A percentile compares a stretch with the other conserved stretches of the same genome.
phyloP scores from a whole-genome alignment of 2,888 invertebrate genomes.

The Diarsia rubi region DNA sequence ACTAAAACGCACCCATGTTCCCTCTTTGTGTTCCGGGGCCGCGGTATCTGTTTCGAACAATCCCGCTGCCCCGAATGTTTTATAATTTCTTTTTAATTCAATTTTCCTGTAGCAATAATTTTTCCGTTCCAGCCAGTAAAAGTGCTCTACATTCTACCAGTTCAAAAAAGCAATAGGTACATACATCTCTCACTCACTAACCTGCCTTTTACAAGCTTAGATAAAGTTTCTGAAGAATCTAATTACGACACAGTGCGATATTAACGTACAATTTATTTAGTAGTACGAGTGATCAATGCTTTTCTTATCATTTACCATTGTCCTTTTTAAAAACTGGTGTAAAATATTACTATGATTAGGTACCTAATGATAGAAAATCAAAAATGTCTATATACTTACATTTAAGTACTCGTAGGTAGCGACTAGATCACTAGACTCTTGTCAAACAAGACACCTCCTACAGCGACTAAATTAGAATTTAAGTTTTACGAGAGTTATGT shows the following conservation, averaged over 20 bases:
- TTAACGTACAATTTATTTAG: not conserved
- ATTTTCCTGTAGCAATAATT: not conserved
- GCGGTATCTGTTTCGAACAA: too few species aligned
- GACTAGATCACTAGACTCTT: not conserved
- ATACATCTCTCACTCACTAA: not conserved
- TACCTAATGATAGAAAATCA: slow-evolving; percentile 1
- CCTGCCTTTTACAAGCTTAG: not conserved
- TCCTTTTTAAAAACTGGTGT: not conserved
- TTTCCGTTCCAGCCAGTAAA: not conserved
- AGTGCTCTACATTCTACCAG: not conserved
- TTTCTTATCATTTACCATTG: not conserved
- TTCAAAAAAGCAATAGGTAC: not conserved
- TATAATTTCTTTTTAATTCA: too few species aligned
- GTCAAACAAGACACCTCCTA: not conserved
- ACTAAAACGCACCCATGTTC: too few species aligned
- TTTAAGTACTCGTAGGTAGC: not conserved
- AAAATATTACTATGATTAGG: not conserved
- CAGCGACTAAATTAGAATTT: slow-evolving; percentile 21
- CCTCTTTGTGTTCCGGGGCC: too few species aligned
- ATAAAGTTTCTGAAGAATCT: not conserved
- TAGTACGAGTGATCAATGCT: not conserved
- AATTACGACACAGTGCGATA: slow-evolving; percentile 5
- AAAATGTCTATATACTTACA: not conserved
- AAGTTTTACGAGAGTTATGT: not conserved
- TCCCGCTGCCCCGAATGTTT: too few species aligned